phyloP scores from a whole-genome alignment of 2,113 vertebrate genomes.

The Puffinus mauretanicus region DNA sequence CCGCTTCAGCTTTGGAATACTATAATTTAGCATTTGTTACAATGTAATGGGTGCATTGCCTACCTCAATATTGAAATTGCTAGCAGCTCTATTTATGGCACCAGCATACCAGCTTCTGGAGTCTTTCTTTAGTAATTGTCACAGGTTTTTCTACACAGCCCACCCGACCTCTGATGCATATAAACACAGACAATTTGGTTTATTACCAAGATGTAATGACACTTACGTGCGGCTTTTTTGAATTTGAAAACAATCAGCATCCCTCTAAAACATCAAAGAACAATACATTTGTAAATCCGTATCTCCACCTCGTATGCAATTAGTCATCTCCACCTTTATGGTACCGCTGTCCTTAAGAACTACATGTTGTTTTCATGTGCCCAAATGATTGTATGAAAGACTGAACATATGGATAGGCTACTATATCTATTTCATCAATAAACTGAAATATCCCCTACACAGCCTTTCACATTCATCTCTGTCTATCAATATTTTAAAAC shows the following conservation, averaged over 20 bases:
- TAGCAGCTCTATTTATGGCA: neutral
- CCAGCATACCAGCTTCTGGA: neutral
- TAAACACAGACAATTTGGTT: constrained; percentile 34
- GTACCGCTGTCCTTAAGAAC: neutral
- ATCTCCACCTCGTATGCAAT: neutral
- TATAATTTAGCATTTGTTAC: neutral
- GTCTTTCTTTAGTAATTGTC: neutral
- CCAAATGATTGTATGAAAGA: neutral
- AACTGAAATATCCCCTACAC: neutral
- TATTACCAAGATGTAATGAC: neutral
- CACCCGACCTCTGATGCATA: neutral
- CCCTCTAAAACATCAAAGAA: neutral
- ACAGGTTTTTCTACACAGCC: constrained; percentile 4
- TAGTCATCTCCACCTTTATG: neutral
- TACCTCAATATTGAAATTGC: neutral
- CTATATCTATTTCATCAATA: neutral
- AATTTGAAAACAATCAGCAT: neutral
- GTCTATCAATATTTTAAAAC: neutral
- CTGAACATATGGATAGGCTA: neutral
- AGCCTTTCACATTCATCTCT: neutral
- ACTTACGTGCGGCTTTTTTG: neutral
- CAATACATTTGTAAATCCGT: neutral
- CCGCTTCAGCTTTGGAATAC: neutral
- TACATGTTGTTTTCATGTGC: neutral
- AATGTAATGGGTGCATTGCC: neutral